Evolutionary conservation across 2,797 vertebrate genomes (phyloP).

Genomic region (Syngnathus rostellatus): DNA sequence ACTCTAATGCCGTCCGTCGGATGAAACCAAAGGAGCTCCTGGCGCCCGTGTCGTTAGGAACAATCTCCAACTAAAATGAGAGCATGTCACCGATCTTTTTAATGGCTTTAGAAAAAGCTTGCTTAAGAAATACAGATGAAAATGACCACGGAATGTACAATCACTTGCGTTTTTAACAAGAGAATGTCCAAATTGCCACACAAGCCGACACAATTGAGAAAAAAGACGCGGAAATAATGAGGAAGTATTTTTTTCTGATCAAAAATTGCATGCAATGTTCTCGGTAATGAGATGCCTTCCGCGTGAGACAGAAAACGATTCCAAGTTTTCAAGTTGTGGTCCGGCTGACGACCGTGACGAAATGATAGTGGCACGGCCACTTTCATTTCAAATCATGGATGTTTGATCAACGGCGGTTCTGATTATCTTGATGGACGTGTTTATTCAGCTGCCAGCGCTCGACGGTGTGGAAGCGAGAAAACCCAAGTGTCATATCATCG

Average conservation of each 20-base stretch:
- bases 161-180: neutral
- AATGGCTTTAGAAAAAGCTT: neutral
- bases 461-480: neutral
- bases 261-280: constrained; percentile 2
- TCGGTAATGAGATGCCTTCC: constrained; percentile 13
- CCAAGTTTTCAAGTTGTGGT: constrained; percentile 34
- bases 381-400: constrained; percentile 19
- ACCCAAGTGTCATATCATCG: constrained; percentile 11
- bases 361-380: constrained; percentile 25
- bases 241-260: neutral
- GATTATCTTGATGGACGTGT: neutral
- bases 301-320: constrained; percentile 25
- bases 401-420: constrained; percentile 12
- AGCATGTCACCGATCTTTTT: neutral
- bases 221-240: neutral
- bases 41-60: neutral
- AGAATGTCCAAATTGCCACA: neutral
- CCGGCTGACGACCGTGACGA: constrained; percentile 28
- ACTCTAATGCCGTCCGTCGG: neutral
- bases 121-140: neutral
- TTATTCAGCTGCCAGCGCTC: neutral
- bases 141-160: neutral
- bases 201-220: neutral
- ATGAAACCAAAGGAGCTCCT: neutral
- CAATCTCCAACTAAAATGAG: neutral